A percentile compares a stretch with the other conserved stretches of the same genome.
phyloP scores from a whole-genome alignment of 2,888 invertebrate species.

The Eupelmus urozonus region DNA sequence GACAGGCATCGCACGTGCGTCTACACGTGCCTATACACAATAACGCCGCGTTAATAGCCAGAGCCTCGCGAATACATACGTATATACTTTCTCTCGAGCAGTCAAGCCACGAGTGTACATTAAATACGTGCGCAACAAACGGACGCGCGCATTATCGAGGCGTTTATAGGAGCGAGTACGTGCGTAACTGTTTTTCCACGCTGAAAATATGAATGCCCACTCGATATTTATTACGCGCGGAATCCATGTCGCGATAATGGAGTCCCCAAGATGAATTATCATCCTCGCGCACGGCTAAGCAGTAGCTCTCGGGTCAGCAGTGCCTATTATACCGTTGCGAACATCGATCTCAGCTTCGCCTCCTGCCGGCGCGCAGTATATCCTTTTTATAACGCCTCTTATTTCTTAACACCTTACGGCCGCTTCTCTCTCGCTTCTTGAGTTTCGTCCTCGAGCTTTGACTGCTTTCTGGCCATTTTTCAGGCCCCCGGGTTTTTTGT shows the following conservation, averaged over 20 bases:
- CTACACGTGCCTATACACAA: conserved; percentile 3
- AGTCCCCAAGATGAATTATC: conserved; percentile 42
- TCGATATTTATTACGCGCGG: conserved; percentile 44
- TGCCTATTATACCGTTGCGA: conserved; percentile 39
- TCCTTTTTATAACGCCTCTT: conserved; percentile 15
- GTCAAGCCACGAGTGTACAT: too few species aligned
- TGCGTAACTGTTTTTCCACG: conserved; percentile 32
- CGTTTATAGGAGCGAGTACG: background rate
- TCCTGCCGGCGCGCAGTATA: background rate
- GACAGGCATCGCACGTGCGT: background rate
- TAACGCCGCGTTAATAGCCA: background rate
- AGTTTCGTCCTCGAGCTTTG: conserved; percentile 1
- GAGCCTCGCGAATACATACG: too few species aligned
- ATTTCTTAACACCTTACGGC: conserved; percentile 17
- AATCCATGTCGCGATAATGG: conserved; percentile 48
- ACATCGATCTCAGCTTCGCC: conserved; percentile 34
- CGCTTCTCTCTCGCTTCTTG: background rate
- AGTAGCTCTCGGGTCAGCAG: conserved; percentile 13
- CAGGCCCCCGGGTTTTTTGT: background rate
- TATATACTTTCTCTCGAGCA: conserved; percentile 35
- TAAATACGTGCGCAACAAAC: too few species aligned
- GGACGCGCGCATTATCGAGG: too few species aligned
- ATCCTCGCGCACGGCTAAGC: conserved; percentile 1
- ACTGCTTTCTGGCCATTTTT: conserved; percentile 8
- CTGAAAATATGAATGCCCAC: conserved; percentile 10